Evolutionary conservation across 2,113 vertebrate species (phyloP).

Genomic region (Pitta sordida): DNA sequence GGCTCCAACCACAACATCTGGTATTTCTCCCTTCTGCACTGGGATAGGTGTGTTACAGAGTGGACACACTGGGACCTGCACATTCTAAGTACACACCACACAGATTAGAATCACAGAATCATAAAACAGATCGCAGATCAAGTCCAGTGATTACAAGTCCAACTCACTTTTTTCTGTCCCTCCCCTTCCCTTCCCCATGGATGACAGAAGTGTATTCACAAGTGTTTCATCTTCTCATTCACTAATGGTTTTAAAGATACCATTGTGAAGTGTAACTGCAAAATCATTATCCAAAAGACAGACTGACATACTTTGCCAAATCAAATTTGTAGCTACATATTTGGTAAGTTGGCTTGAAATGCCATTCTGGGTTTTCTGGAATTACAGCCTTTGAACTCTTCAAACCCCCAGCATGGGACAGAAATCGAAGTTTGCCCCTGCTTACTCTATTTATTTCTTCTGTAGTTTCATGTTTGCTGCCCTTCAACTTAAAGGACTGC

Average conservation of each 20-base stretch:
- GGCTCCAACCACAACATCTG: slow-evolving; percentile 86
- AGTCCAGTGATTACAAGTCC: no score
- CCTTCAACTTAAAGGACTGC: background rate
- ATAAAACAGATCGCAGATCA: no score
- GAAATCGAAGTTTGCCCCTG: background rate
- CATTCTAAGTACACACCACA: slow-evolving; percentile 72
- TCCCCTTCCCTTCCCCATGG: background rate
- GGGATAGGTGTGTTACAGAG: slow-evolving; percentile 85
- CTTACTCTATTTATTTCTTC: background rate
- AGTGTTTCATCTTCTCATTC: background rate
- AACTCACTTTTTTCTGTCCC: background rate
- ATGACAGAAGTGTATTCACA: rapidly evolving
- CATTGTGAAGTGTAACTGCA: background rate
- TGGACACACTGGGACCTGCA: slow-evolving; percentile 91
- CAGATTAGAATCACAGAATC: background rate
- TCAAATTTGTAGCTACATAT: background rate
- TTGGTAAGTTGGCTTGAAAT: background rate
- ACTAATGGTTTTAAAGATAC: background rate
- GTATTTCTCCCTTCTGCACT: slow-evolving; percentile 82
- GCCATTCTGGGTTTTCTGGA: background rate
- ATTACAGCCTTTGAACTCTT: background rate
- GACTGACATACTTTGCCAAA: background rate
- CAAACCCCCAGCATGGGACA: background rate
- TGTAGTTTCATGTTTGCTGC: background rate
- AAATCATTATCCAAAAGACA: background rate